phyloP scores from a whole-genome alignment of 2,797 vertebrate species.

The Cossypha dichroa region DNA sequence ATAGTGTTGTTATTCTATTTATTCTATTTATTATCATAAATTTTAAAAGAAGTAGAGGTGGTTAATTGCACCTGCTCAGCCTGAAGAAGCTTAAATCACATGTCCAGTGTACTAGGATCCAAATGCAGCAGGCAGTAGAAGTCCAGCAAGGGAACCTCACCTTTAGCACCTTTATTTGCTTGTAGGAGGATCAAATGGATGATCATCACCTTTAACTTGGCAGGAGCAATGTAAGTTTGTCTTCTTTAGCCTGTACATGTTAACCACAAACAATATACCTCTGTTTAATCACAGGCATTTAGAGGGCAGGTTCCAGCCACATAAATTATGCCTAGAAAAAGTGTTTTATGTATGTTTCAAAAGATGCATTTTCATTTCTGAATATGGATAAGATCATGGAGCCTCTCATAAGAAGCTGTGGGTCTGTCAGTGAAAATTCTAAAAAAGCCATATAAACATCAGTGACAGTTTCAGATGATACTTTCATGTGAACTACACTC shows the following conservation, averaged over 20 bases:
- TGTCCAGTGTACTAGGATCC: neutral
- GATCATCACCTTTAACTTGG: neutral
- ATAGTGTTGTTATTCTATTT: neutral
- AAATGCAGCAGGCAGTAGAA: neutral
- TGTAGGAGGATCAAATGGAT: neutral
- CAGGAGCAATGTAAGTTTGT: neutral
- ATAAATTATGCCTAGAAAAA: neutral
- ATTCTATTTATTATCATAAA: neutral
- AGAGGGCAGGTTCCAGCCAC: neutral
- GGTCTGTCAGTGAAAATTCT: neutral
- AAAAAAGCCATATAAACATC: neutral
- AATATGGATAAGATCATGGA: neutral
- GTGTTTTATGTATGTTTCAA: neutral
- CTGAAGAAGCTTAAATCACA: neutral
- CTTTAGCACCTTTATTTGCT: neutral
- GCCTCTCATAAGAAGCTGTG: neutral
- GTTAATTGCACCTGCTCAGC: neutral
- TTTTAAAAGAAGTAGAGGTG: neutral
- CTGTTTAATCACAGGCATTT: neutral
- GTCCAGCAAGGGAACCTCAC: neutral
- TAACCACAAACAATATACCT: neutral
- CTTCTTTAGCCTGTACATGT: neutral
- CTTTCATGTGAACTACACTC: neutral
- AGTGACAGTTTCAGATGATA: neutral
- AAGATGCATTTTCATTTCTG: neutral